Evolutionary conservation across 2,113 vertebrate genomes (phyloP).

Genomic region (Drymodes brunneopygia): DNA sequence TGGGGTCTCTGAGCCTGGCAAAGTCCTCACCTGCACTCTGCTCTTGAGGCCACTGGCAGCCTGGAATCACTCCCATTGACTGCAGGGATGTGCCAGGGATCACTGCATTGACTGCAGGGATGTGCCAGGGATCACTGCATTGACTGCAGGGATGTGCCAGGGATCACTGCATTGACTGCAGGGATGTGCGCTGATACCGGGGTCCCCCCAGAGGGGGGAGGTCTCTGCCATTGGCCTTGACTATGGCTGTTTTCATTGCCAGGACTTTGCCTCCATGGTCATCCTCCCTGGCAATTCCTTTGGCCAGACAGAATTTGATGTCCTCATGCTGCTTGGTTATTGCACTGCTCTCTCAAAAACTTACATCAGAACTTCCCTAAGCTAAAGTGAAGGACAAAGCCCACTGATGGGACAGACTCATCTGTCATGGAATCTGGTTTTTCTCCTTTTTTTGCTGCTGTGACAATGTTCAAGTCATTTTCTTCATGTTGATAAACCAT

Average conservation of each 20-base stretch:
- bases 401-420: not conserved
- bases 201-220: no score
- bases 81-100: no score
- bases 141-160: no score
- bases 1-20: not conserved
- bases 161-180: no score
- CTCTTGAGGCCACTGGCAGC: not conserved
- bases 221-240: not conserved
- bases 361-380: not conserved
- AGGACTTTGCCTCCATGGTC: not conserved
- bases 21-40: not conserved
- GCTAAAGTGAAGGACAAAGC: not conserved
- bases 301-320: not conserved
- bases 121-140: no score
- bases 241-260: not conserved
- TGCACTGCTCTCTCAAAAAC: not conserved
- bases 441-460: not conserved
- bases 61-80: not conserved
- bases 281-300: not conserved
- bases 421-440: not conserved
- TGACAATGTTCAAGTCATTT: accelerated
- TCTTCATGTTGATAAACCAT: not conserved
- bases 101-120: no score
- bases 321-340: not conserved
- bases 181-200: no score